Base-by-base conservation (phyloP, 2,797 vertebrate species). In the Thaleichthys pacificus region DNA sequence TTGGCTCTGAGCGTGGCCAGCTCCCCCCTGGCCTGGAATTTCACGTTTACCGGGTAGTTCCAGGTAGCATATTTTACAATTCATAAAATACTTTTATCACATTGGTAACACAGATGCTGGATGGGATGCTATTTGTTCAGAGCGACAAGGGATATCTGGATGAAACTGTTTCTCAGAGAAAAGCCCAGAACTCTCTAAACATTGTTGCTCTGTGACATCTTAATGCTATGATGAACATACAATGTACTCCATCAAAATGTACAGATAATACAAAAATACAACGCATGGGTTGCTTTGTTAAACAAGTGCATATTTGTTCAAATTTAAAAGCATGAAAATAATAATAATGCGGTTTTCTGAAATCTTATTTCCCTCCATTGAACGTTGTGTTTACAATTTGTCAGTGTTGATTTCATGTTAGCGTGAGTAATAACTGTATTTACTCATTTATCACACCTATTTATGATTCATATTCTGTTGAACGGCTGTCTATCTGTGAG, bases 21-120 rank as follows among this genome's bases (percentile, higher is more conserved):
- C 60, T 61, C 72, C 78, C 77, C 78, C 76, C 70, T 75, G 66
- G 66, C 69, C 51, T 81, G 82, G 80, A 88, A 89, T 85, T 83
- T 19, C 12, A 42, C 75, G 70, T 86, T 81, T 82, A 84, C 73
- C 32, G 62, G 78, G 69, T 81, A 74, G 80, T 71, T 82, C 69
- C 65, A 69, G 66, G 77, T 78, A 81, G 80, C 24, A 19, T 57
- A 74, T 63, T 83, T 78, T 70, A 80, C 68, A 81, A 64, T 66
- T 85, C 74, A 77, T 73, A 74, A 76, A 80, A 77, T 61, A 63
- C 56, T 80, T 68, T 66, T 42, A 72, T 82, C 68, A 71, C 14
- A n/a, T 19, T 8, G n/a, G 68, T 12, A 72, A 58, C 28, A 12
- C 63, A 77, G 35, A 76, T 28, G 69, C 21, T 71, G 5, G 26